Evolutionary conservation across 2,113 vertebrate species (phyloP).

Genomic region (Crotalus viridis): DNA sequence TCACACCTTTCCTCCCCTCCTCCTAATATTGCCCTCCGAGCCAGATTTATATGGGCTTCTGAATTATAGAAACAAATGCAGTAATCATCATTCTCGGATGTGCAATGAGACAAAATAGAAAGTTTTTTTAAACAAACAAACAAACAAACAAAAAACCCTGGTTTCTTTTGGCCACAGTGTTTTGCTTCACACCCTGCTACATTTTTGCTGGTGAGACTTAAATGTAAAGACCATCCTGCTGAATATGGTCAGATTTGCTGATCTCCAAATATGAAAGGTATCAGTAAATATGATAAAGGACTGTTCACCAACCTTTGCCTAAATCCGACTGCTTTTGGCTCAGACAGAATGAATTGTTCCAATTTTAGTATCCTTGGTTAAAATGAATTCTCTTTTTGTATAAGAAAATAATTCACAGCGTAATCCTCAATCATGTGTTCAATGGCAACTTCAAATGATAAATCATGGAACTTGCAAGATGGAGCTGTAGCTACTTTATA

Average conservation of each 20-base stretch:
- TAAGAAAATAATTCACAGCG: constrained; percentile 54
- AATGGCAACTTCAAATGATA: constrained; percentile 43
- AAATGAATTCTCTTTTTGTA: constrained; percentile 57
- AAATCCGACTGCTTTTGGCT: constrained; percentile 60
- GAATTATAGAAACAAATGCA: background rate
- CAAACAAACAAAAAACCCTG: background rate
- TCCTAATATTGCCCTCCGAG: background rate
- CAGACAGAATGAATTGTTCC: constrained; percentile 61
- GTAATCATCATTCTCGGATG: background rate
- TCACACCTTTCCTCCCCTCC: background rate
- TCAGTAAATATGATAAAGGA: constrained; percentile 40
- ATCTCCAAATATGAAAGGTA: constrained; percentile 48
- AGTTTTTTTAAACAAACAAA: background rate
- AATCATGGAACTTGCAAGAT: constrained; percentile 40
- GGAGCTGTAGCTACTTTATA: constrained; percentile 57
- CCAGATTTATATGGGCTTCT: background rate
- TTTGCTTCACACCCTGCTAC: constrained; percentile 14
- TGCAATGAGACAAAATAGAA: background rate
- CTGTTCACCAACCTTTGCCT: constrained; percentile 64
- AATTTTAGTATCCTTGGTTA: constrained; percentile 60
- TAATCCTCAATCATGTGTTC: constrained; percentile 54
- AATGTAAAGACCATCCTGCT: constrained; percentile 22
- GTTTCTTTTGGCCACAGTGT: background rate
- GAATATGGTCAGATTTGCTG: constrained; percentile 51
- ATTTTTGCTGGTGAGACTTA: constrained; percentile 36